Percentiles rank a stretch among this genome's conserved stretches.
These are phyloP conservation scores for Microcaecilia unicolor DNA, from an alignment of 2,797 vertebrate genomes.

Conservation along the genomic window DNA sequence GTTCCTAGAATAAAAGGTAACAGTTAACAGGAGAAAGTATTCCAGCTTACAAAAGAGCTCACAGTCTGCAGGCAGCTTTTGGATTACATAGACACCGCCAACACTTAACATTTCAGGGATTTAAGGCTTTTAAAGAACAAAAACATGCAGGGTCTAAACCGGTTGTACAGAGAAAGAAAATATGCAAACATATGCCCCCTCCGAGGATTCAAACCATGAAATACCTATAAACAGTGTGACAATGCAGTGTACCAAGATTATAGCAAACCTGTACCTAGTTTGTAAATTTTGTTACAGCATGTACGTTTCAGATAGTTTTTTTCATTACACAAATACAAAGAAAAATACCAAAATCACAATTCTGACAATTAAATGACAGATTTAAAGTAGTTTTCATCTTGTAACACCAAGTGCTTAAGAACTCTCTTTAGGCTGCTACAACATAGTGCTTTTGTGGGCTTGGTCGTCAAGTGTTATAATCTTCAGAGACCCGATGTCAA, in stretches of 20 bases:
- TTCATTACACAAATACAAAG: constrained; percentile 23
- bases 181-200: constrained; percentile 30
- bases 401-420: constrained; percentile 72
- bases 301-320: constrained; percentile 27
- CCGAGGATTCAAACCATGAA: constrained; percentile 30
- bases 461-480: constrained; percentile 31
- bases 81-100: constrained; percentile 62
- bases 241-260: constrained; percentile 37
- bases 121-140: constrained; percentile 82
- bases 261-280: constrained; percentile 43
- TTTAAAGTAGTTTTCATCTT: constrained; percentile 49
- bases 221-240: constrained; percentile 40
- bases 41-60: constrained; percentile 83
- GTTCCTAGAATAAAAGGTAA: constrained; percentile 69
- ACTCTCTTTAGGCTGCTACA: constrained; percentile 48
- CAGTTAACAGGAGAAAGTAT: constrained; percentile 63
- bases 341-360: constrained; percentile 38
- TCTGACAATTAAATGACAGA: constrained; percentile 35
- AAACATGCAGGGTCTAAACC: constrained; percentile 48
- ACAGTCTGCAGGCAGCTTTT: constrained; percentile 86
- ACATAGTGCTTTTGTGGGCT: constrained; percentile 52
- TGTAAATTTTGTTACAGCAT: constrained; percentile 36
- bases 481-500: constrained; percentile 33
- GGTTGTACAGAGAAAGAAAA: constrained; percentile 51
- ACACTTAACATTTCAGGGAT: constrained; percentile 49